Evolutionary conservation across 2,888 invertebrate genomes (phyloP).

Genomic region (Pachycephus smyrnensis): DNA sequence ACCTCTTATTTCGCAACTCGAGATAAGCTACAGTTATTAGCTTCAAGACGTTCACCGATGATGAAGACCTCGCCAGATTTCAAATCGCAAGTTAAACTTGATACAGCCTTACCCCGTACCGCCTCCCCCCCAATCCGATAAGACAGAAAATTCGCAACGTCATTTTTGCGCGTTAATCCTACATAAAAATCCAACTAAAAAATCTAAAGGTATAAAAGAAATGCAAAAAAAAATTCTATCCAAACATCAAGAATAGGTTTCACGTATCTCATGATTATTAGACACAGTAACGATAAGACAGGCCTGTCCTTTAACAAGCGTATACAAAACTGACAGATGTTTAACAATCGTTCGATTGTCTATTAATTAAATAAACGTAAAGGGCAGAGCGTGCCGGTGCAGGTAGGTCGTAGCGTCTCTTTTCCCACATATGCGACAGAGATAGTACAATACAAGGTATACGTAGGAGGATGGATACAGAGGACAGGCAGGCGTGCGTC

Average conservation of each 20-base stretch:
- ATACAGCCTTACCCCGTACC: no score
- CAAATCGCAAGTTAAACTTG: not conserved
- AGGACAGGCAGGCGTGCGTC: not conserved
- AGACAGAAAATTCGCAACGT: not conserved
- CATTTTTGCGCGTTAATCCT: not conserved
- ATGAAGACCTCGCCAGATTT: not conserved
- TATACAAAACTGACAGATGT: not conserved
- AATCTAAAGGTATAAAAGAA: no score
- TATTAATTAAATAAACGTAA: not conserved
- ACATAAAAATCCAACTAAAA: not conserved
- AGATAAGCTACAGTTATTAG: constrained; percentile 4
- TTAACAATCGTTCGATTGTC: constrained; percentile 3
- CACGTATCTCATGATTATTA: not conserved
- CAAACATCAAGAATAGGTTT: not conserved
- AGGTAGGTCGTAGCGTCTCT: not conserved
- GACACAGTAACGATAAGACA: not conserved
- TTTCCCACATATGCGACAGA: not conserved
- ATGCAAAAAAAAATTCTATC: not conserved
- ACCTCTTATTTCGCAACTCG: not conserved
- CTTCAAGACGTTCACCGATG: not conserved
- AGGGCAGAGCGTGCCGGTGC: not conserved
- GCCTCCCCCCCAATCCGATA: not conserved
- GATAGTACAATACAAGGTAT: no score
- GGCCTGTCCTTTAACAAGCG: not conserved
- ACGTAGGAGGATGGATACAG: not conserved